Evolutionary conservation across 2,113 vertebrate genomes (phyloP).

Genomic region (Tragelaphus imberbis): DNA sequence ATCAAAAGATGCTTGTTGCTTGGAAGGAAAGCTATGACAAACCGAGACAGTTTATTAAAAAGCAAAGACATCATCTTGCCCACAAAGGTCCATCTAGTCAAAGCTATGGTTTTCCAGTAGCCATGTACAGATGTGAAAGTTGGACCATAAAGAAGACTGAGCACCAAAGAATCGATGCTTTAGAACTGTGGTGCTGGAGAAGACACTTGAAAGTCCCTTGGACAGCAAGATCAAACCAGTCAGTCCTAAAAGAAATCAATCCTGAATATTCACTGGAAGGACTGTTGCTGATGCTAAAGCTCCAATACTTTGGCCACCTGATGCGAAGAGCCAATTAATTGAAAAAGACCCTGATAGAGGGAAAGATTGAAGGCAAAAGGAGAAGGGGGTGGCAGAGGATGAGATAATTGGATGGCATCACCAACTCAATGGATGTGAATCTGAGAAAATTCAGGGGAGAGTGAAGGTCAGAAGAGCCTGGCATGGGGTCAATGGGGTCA

Average conservation of each 20-base stretch:
- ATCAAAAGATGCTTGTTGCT: neutral
- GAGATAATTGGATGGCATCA: neutral
- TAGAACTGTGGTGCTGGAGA: neutral
- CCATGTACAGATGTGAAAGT: neutral
- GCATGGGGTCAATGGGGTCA: neutral
- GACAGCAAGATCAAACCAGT: neutral
- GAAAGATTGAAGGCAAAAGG: neutral
- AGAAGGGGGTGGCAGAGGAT: neutral
- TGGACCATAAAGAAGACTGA: neutral
- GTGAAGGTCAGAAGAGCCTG: neutral
- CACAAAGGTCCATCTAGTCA: neutral
- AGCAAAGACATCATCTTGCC: neutral
- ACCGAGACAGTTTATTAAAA: neutral
- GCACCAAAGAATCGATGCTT: neutral
- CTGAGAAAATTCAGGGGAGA: neutral
- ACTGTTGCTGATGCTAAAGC: neutral
- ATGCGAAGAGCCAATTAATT: neutral
- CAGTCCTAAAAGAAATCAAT: neutral
- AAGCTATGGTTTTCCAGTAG: neutral
- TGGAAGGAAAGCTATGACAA: neutral
- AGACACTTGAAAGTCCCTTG: neutral
- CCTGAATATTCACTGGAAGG: neutral
- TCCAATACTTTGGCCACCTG: neutral
- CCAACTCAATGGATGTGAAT: neutral
- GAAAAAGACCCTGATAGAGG: neutral